These are phyloP conservation scores for Apodemus sylvaticus DNA, from an alignment of 2,113 vertebrate genomes.

Conservation along the genomic window DNA sequence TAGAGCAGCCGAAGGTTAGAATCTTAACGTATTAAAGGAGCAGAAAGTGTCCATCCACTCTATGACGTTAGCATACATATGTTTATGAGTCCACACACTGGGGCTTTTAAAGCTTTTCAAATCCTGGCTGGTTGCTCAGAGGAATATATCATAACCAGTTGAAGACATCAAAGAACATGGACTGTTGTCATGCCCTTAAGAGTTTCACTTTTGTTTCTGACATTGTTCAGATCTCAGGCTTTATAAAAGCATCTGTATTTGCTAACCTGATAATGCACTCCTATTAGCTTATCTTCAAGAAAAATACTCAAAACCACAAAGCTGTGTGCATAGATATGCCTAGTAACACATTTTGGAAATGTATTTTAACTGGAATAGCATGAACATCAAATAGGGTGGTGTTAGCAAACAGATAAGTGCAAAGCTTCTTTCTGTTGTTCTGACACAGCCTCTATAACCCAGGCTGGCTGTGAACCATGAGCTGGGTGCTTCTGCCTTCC, in stretches of 20 bases:
- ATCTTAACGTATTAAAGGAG: not conserved
- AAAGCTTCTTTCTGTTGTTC: not conserved
- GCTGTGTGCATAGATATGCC: not conserved
- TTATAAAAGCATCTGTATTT: constrained; percentile 28
- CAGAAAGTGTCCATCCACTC: not conserved
- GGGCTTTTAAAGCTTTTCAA: constrained; percentile 39
- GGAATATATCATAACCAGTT: not conserved
- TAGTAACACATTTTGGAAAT: constrained; percentile 2
- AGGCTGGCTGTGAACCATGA: not conserved
- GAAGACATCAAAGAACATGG: not conserved
- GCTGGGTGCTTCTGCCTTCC: not conserved
- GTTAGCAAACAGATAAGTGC: constrained; percentile 2
- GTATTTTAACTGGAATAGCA: not conserved
- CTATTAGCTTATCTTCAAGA: constrained; percentile 17
- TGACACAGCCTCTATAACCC: not conserved
- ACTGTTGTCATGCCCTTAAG: not conserved
- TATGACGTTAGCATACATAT: not conserved
- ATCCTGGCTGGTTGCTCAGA: not conserved
- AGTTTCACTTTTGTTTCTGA: constrained; percentile 31
- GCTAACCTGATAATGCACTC: not conserved
- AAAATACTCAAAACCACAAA: not conserved
- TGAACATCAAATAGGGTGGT: not conserved
- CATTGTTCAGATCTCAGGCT: not conserved
- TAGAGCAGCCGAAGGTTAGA: not conserved
- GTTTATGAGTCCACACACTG: not conserved